Evolutionary conservation across 2,113 vertebrate species (phyloP).

Genomic region (Seriola dumerili): DNA sequence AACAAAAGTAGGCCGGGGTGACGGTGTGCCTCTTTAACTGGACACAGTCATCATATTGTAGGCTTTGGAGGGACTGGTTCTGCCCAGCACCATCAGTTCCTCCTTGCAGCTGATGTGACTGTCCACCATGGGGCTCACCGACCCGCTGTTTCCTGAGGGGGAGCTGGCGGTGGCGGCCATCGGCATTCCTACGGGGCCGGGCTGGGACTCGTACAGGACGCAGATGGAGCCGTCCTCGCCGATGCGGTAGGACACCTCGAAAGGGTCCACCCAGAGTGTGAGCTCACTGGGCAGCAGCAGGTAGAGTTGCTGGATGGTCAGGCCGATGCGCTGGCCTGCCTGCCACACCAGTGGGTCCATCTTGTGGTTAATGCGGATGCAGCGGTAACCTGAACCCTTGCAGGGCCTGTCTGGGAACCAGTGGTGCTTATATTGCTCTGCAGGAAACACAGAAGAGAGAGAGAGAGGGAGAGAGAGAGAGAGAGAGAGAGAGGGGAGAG

Average conservation of each 20-base stretch:
- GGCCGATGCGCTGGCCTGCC: conserved; percentile 96
- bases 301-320: conserved; percentile 98
- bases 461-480: neutral
- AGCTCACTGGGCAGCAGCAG: conserved; percentile 98
- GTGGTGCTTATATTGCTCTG: conserved; percentile 99
- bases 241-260: conserved; percentile 98
- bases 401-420: conserved; percentile 99
- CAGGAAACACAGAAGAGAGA: conserved; percentile 29
- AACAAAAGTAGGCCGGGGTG: conserved; percentile 61
- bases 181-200: conserved; percentile 79
- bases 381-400: conserved; percentile 98
- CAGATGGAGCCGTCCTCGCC: conserved; percentile 99
- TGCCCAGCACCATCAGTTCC: conserved; percentile 96
- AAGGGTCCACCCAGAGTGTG: conserved; percentile 99
- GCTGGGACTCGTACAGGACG: conserved; percentile 96
- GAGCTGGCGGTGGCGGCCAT: conserved; percentile 68
- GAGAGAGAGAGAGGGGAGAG: neutral
- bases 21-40: conserved; percentile 87
- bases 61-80: conserved; percentile 97
- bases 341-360: conserved; percentile 99
- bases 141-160: conserved; percentile 80
- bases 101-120: conserved; percentile 99
- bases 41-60: conserved; percentile 99
- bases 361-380: conserved; percentile 99
- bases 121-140: conserved; percentile 92